Percentiles rank a stretch among this genome's conserved stretches.
Evolutionary conservation across 2,797 vertebrate species (phyloP).

Genomic region (Gila robusta): DNA sequence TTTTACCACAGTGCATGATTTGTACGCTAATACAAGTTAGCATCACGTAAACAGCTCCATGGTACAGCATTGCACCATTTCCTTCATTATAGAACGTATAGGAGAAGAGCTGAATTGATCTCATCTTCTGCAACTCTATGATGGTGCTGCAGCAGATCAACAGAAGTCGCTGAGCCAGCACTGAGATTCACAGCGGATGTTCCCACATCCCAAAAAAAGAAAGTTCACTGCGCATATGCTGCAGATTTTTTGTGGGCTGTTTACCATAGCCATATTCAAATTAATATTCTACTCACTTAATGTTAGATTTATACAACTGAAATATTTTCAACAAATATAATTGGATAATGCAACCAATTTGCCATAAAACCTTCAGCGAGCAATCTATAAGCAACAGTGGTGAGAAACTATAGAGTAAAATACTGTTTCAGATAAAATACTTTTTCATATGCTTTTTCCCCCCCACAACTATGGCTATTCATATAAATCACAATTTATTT

Average conservation of each 20-base stretch:
- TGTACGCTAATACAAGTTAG: background rate
- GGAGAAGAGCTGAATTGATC: conserved; percentile 31
- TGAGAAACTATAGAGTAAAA: too few relatives aligned
- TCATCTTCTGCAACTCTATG: background rate
- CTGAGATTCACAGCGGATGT: background rate
- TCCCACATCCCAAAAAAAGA: background rate
- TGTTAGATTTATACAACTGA: too few relatives aligned
- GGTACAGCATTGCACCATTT: background rate
- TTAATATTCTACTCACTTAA: too few relatives aligned
- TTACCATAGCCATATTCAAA: background rate
- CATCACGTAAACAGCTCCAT: background rate
- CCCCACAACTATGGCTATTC: too few relatives aligned
- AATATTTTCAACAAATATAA: background rate
- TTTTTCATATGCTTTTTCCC: too few relatives aligned
- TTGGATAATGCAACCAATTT: background rate
- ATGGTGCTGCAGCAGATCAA: background rate
- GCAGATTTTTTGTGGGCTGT: background rate
- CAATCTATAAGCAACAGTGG: too few relatives aligned
- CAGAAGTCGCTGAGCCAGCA: conserved; percentile 29
- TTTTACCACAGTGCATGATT: background rate
- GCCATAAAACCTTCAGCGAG: too few relatives aligned
- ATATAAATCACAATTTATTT: too few relatives aligned
- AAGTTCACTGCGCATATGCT: background rate
- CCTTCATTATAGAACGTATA: background rate
- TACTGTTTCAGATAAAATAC: too few relatives aligned